phyloP scores from a whole-genome alignment of 1,140 invertebrate species.

The Lepidurus couesii region DNA sequence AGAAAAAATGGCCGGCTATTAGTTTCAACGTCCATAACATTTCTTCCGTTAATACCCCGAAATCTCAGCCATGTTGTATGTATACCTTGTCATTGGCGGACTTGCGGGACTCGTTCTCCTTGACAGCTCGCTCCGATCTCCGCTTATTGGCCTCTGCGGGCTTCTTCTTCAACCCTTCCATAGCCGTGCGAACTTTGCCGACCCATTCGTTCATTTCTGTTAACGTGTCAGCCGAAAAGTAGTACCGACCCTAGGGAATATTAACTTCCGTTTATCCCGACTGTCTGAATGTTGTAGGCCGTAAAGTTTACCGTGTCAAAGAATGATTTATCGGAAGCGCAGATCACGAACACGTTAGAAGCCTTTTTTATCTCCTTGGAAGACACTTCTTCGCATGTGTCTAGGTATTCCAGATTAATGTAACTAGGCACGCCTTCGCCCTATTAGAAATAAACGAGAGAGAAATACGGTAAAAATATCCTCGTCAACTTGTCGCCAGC shows the following conservation, averaged over 20 bases:
- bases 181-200: conserved; percentile 44
- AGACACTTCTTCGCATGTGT: conserved; percentile 40
- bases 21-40: background rate
- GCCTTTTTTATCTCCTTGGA: conserved; percentile 41
- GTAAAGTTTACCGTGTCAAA: conserved; percentile 40
- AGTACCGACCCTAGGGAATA: conserved; percentile 40
- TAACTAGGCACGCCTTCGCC: conserved; percentile 35
- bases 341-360: conserved; percentile 43
- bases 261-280: background rate
- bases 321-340: conserved; percentile 42
- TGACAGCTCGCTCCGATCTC: background rate
- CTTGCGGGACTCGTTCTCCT: background rate
- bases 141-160: background rate
- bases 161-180: conserved; percentile 34
- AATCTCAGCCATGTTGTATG: background rate
- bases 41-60: background rate
- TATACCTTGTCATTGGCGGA: background rate
- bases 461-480: background rate
- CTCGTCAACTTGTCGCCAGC: background rate
- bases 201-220: conserved; percentile 52
- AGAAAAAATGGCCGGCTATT: background rate
- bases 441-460: background rate
- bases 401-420: conserved; percentile 44
- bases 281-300: background rate
- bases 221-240: conserved; percentile 48